A percentile compares a stretch with the other conserved stretches of the same genome.
Conservation (phyloP, 2,113 vertebrate genomes). For the Oplegnathus fasciatus region DNA sequence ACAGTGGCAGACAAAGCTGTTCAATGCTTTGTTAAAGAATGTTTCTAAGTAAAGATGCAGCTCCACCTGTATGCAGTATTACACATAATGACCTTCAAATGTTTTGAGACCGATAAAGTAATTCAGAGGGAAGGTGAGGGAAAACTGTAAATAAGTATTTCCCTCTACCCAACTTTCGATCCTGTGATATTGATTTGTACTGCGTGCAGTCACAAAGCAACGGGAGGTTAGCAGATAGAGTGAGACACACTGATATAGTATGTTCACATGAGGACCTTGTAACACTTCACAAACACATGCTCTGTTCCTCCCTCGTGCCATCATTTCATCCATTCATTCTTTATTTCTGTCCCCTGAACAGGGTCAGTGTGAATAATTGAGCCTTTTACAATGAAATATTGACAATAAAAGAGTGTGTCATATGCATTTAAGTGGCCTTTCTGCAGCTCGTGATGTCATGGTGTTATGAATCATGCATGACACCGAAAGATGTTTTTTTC, state of each 20-base stretch:
- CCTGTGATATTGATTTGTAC: slow-evolving; percentile 38
- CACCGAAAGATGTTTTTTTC: slow-evolving; percentile 56
- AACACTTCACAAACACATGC: slow-evolving; percentile 33
- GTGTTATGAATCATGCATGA: slow-evolving; percentile 69
- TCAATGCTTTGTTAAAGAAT: slow-evolving; percentile 11
- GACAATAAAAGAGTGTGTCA: slow-evolving; percentile 61
- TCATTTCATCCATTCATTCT: slow-evolving; percentile 49
- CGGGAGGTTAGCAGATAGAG: neutral
- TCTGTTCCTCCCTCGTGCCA: neutral
- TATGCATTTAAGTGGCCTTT: slow-evolving; percentile 62
- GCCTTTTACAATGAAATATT: slow-evolving; percentile 76
- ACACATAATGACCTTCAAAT: slow-evolving; percentile 16
- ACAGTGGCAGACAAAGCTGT: neutral
- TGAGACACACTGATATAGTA: slow-evolving; percentile 4
- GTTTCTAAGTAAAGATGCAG: slow-evolving; percentile 8
- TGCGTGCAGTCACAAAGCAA: slow-evolving; percentile 17
- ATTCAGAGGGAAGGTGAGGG: slow-evolving; percentile 9
- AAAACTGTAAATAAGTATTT: slow-evolving; percentile 43
- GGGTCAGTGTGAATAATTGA: slow-evolving; percentile 73
- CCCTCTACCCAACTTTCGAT: slow-evolving; percentile 16
- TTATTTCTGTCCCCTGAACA: slow-evolving; percentile 54
- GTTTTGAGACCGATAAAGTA: neutral
- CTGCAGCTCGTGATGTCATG: slow-evolving; percentile 59
- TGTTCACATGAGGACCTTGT: slow-evolving; percentile 13
- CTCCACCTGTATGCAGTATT: slow-evolving; percentile 8